phyloP scores from a whole-genome alignment of 2,888 invertebrate species.

The Troides aeacus region DNA sequence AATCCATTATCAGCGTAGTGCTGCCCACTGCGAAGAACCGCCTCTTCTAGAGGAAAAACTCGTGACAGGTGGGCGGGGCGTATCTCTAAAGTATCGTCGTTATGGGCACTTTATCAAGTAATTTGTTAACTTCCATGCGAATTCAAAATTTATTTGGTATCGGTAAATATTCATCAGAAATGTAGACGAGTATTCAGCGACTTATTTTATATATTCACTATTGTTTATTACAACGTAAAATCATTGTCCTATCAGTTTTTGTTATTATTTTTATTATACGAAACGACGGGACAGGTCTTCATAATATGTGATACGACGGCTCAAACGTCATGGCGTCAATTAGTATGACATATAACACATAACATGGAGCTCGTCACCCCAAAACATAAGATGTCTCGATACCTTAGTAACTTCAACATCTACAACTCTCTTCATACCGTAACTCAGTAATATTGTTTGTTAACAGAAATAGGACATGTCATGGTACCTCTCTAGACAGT shows the following conservation, averaged over 20 bases:
- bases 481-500: too few relatives aligned
- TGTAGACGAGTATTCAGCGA: constrained; percentile 15
- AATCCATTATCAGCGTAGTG: constrained; percentile 41
- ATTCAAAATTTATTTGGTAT: constrained; percentile 61
- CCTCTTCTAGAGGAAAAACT: constrained; percentile 58
- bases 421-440: too few relatives aligned
- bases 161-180: constrained; percentile 28
- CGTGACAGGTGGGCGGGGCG: constrained; percentile 70
- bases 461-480: too few relatives aligned
- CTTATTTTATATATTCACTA: constrained; percentile 13
- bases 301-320: too few relatives aligned
- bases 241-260: neutral
- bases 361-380: too few relatives aligned
- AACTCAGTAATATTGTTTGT: too few relatives aligned
- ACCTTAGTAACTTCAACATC: too few relatives aligned
- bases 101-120: constrained; percentile 78
- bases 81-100: constrained; percentile 67
- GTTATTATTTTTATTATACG: too few relatives aligned
- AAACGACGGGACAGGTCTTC: too few relatives aligned
- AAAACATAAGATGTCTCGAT: too few relatives aligned
- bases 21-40: constrained; percentile 57
- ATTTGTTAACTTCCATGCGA: constrained; percentile 73
- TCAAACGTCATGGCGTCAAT: too few relatives aligned
- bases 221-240: neutral
- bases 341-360: too few relatives aligned